Percentiles rank a stretch among this genome's conserved stretches.
Evolutionary conservation across 2,113 vertebrate species (phyloP).

Genomic region (Microcebus tavaratra): DNA sequence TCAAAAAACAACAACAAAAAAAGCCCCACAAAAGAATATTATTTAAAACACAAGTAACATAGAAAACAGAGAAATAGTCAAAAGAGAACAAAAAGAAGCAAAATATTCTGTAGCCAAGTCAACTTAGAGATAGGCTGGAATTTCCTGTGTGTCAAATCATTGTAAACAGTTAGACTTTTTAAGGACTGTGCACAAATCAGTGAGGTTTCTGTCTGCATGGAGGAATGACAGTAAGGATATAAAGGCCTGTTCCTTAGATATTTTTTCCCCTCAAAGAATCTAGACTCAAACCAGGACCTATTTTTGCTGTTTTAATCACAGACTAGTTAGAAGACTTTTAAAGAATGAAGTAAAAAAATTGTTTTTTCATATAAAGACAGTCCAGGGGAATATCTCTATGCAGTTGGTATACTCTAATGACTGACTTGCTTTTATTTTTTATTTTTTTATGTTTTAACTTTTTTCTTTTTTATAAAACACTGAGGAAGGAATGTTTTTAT

Average conservation of each 20-base stretch:
- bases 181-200: rapidly evolving
- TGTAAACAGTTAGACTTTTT: background rate
- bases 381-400: background rate
- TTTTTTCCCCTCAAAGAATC: background rate
- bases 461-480: too few species aligned
- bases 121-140: rapidly evolving
- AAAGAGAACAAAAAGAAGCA: background rate
- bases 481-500: too few species aligned
- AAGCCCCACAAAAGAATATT: background rate
- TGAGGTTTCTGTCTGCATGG: rapidly evolving
- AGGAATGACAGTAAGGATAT: rapidly evolving
- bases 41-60: background rate
- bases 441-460: too few species aligned
- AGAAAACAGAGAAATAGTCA: background rate
- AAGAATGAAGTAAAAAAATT: background rate
- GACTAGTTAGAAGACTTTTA: background rate
- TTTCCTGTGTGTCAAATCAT: rapidly evolving
- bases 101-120: rapidly evolving
- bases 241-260: background rate
- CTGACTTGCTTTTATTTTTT: background rate
- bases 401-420: background rate
- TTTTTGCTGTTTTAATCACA: background rate
- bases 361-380: background rate
- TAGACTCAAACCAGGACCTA: background rate
- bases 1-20: too few species aligned